Evolutionary conservation across 1,140 invertebrate species (phyloP), one percentile per base, ranked within the genome.

Genomic region (Drosophila obscura): DNA sequence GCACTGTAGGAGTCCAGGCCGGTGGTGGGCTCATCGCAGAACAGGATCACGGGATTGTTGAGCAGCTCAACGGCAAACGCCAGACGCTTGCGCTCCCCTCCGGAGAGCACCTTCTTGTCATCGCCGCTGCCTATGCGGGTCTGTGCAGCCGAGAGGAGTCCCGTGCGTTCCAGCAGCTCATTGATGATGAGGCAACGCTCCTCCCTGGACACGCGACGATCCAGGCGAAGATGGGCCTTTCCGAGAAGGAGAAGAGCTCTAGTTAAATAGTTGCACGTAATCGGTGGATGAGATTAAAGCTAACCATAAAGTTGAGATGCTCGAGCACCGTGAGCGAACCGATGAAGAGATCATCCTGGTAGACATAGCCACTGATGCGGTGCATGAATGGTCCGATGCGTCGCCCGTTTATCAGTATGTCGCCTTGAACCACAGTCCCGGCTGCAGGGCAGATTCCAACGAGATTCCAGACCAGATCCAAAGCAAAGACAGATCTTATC

Each of bases 1-100:
- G 98, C 98, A 84, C 98, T 98, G 80, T 95, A 98, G 0, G 98
- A 97, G 91, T 99, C 98, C 46, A 99, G 92, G 0, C 98, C 96
- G 0, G 96, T 98, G 0, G 98, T 99, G 4, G 98, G 98, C 88
- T 99, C 98, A 90, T 99, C 98, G 90, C 98, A 97, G 92, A 99
- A 99, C 64, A 99, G 92, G 28, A 99, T 93, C 3, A 96, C 95
- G 0, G 98, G 98, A 93, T 99, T 96, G 9, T 97, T 98, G 15
- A 99, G 89, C 16, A 99, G 93, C 96, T 99, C 98, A 4, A 97
- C 96, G 7, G 97, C 98, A 92, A 99, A 99, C 0, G 98, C 95
- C 9, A 99, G 92, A 50, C 98, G 93, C 80, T 98, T 99, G 81
- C 95, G 96, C 91, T 99, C 98, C 0, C 98, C 98, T 0, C 98